These are phyloP conservation scores for Austrolebias charrua DNA, from an alignment of 2,797 vertebrate species.

Conservation along the genomic window DNA sequence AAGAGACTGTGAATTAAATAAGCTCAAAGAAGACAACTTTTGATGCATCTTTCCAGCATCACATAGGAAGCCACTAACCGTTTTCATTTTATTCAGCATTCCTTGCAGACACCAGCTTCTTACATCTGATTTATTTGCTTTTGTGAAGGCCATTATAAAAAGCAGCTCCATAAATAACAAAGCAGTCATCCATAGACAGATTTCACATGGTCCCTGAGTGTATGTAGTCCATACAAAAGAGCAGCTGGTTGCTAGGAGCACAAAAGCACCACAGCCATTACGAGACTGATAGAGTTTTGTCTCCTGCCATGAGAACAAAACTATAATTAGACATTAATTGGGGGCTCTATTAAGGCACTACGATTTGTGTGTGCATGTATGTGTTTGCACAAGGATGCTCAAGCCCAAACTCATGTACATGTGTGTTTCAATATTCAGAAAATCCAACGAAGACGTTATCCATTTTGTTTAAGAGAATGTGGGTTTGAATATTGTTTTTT, in stretches of 20 bases:
- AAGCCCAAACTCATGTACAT: neutral
- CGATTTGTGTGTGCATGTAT: constrained; percentile 65
- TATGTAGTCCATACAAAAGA: constrained; percentile 74
- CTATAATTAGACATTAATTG: constrained; percentile 94
- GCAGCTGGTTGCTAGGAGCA: constrained; percentile 87
- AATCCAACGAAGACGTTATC: neutral
- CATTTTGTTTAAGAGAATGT: neutral
- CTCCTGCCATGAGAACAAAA: constrained; percentile 89
- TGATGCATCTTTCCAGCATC: constrained; percentile 5
- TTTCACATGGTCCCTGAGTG: constrained; percentile 74
- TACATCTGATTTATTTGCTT: constrained; percentile 86
- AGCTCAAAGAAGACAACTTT: constrained; percentile 3
- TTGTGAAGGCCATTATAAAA: constrained; percentile 81
- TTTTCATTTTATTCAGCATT: constrained; percentile 71
- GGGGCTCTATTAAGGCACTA: constrained; percentile 81
- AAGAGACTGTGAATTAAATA: constrained; percentile 1
- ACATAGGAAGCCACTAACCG: constrained; percentile 13
- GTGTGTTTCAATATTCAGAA: neutral
- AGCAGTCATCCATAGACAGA: constrained; percentile 84
- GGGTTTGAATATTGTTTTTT: neutral
- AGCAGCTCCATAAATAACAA: constrained; percentile 85
- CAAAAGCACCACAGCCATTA: constrained; percentile 86
- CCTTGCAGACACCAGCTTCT: constrained; percentile 78
- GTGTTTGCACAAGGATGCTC: neutral
- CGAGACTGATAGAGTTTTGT: constrained; percentile 86